These are phyloP conservation scores for Peromyscus maniculatus DNA, from an alignment of 2,113 vertebrate species.

Conservation along the genomic window DNA sequence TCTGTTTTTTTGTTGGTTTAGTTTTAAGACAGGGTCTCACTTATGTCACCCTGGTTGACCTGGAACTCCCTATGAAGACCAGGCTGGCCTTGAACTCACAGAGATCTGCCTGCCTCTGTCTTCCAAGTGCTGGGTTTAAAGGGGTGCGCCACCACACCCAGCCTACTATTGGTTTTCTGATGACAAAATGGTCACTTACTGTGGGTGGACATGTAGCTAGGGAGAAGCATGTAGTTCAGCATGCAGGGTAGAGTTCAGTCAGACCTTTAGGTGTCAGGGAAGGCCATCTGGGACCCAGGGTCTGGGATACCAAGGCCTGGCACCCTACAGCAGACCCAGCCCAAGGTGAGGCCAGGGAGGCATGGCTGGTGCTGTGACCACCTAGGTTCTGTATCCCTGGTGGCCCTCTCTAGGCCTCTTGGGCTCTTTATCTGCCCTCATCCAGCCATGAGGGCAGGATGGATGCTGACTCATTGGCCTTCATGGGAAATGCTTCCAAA, in stretches of 20 bases:
- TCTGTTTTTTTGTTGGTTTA: neutral
- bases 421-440: neutral
- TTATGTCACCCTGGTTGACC: neutral
- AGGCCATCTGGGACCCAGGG: neutral
- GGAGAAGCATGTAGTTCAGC: neutral
- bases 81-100: neutral
- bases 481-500: slow-evolving; percentile 52
- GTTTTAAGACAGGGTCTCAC: neutral
- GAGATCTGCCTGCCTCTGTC: neutral
- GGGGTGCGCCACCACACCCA: neutral
- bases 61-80: neutral
- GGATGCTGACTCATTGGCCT: slow-evolving; percentile 26
- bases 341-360: neutral
- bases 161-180: neutral
- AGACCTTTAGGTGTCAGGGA: neutral
- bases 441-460: neutral
- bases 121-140: neutral
- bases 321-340: neutral
- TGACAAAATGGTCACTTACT: neutral
- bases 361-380: neutral
- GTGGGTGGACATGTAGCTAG: neutral
- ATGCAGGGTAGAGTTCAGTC: neutral
- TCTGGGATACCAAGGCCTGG: neutral
- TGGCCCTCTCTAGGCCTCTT: neutral
- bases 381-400: neutral